Evolutionary conservation across 2,113 vertebrate species (phyloP).

Genomic region (Chloropsis cyanopogon): DNA sequence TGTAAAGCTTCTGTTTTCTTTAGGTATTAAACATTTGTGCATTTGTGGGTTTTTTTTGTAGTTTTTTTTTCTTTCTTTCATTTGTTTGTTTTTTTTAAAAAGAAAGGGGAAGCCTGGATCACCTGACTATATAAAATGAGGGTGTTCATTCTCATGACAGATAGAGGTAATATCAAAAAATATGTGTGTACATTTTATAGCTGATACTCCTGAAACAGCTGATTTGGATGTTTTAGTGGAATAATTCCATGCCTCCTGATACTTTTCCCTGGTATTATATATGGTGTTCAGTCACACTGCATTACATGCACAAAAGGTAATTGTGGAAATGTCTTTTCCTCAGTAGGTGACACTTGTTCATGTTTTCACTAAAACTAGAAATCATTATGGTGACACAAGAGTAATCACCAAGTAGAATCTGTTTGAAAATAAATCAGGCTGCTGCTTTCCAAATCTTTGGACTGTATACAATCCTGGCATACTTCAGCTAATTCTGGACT

Average conservation of each 20-base stretch:
- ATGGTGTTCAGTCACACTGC: neutral
- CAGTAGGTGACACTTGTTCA: neutral
- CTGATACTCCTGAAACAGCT: neutral
- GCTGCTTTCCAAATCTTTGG: neutral
- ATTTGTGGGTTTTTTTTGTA: neutral
- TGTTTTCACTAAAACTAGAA: neutral
- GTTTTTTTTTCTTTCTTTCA: neutral
- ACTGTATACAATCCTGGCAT: neutral
- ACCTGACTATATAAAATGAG: neutral
- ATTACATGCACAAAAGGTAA: neutral
- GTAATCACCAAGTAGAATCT: neutral
- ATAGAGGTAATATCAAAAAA: neutral
- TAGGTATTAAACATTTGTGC: neutral
- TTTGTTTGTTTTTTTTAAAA: neutral
- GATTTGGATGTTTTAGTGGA: neutral
- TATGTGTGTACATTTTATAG: neutral
- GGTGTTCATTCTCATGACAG: neutral
- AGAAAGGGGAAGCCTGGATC: neutral
- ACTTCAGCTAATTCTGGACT: neutral
- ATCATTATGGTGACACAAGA: neutral
- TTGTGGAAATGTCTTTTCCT: neutral
- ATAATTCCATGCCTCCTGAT: neutral
- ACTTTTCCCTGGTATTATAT: neutral
- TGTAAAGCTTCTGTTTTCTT: neutral
- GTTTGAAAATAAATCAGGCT: neutral